Conservation (phyloP, 1,140 invertebrate genomes). For the Cotesia typhae region DNA sequence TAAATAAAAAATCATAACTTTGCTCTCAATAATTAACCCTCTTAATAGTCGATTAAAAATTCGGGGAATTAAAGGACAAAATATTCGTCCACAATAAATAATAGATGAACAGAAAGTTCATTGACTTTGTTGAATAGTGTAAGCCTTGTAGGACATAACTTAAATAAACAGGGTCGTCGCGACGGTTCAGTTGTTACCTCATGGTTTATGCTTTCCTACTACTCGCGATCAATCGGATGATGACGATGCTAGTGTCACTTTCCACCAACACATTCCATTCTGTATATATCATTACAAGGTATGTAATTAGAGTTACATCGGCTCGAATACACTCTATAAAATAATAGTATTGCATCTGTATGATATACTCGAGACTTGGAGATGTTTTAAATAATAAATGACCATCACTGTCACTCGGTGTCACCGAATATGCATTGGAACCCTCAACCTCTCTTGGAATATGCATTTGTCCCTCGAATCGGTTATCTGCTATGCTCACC, state of each 20-base stretch:
- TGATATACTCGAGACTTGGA: neutral
- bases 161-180: neutral
- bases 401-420: constrained; percentile 33
- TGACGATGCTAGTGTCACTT: constrained; percentile 10
- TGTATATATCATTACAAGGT: neutral
- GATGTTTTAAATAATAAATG: constrained; percentile 28
- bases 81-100: neutral
- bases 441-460: constrained; percentile 18
- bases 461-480: constrained; percentile 24
- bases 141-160: neutral
- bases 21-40: no score
- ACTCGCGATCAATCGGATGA: constrained; percentile 5
- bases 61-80: neutral
- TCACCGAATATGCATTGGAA: constrained; percentile 30
- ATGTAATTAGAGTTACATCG: no score
- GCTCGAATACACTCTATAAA: no score
- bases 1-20: no score
- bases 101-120: neutral
- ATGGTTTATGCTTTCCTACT: neutral
- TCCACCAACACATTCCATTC: neutral
- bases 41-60: no score
- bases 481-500: neutral
- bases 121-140: neutral
- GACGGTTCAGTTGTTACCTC: constrained; percentile 5
- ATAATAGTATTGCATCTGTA: neutral